Evolutionary conservation across 1,140 invertebrate species (phyloP).

Genomic region (Drosophila kikkawai): DNA sequence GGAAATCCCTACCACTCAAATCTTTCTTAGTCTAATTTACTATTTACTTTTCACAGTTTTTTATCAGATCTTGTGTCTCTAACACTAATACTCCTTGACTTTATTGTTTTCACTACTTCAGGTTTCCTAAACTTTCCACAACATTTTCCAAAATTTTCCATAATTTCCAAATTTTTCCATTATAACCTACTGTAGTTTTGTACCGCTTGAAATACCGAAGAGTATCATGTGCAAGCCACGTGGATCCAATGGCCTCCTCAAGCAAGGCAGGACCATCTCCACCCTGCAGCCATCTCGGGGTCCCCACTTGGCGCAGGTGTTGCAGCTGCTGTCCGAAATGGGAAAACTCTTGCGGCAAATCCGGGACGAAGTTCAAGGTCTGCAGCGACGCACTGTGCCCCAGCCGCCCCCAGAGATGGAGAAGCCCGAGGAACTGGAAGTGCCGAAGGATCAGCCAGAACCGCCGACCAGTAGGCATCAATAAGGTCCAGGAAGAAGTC

Average conservation of each 20-base stretch:
- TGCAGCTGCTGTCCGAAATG: background rate
- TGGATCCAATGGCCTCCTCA: background rate
- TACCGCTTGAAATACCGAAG: background rate
- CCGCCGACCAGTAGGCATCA: too few relatives aligned
- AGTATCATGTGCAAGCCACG: background rate
- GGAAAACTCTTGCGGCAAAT: background rate
- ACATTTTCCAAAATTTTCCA: background rate
- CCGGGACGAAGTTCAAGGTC: background rate
- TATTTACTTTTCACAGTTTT: background rate
- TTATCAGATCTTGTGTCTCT: background rate
- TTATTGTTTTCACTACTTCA: background rate
- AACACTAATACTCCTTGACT: background rate
- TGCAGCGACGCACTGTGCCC: background rate
- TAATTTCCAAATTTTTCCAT: background rate
- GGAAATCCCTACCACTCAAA: conserved; percentile 13
- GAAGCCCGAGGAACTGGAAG: background rate
- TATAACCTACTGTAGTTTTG: background rate
- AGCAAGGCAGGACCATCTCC: background rate
- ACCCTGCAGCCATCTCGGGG: background rate
- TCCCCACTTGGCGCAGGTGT: background rate
- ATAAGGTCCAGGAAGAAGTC: background rate
- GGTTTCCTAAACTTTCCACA: background rate
- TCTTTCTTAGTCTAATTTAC: background rate
- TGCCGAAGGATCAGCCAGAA: too few relatives aligned
- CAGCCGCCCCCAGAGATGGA: background rate